Conservation (phyloP, 2,888 invertebrate genomes). For the Neria commutata region DNA sequence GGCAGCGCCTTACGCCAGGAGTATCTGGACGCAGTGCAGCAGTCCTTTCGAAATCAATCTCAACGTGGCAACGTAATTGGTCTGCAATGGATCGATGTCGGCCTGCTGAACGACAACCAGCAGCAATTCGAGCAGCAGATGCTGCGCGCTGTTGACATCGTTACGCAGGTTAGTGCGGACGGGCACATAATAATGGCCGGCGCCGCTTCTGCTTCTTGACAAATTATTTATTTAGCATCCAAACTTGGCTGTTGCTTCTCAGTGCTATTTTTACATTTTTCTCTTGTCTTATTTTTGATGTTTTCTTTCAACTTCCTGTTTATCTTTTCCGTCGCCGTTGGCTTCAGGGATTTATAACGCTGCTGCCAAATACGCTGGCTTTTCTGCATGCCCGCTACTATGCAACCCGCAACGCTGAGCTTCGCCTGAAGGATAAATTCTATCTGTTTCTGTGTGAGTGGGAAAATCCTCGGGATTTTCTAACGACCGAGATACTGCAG, state of each 20-base stretch:
- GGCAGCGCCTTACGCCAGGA: slow-evolving; percentile 33
- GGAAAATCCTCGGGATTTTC: slow-evolving; percentile 47
- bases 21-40: slow-evolving; percentile 48
- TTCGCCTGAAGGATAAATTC: slow-evolving; percentile 56
- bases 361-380: slow-evolving; percentile 44
- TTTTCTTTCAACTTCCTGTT: slow-evolving; percentile 6
- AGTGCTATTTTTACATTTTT: background rate
- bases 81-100: slow-evolving; percentile 56
- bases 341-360: slow-evolving; percentile 55
- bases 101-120: slow-evolving; percentile 29
- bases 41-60: slow-evolving; percentile 37
- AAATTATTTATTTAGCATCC: slow-evolving; percentile 18
- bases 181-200: slow-evolving; percentile 1
- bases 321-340: background rate
- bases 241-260: too few relatives aligned
- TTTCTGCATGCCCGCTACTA: slow-evolving; percentile 55
- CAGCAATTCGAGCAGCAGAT: slow-evolving; percentile 38
- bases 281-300: background rate
- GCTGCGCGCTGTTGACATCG: slow-evolving; percentile 47
- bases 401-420: slow-evolving; percentile 54
- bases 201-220: slow-evolving; percentile 23
- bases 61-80: slow-evolving; percentile 30
- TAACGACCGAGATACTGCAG: slow-evolving; percentile 49
- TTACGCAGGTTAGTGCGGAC: slow-evolving; percentile 44
- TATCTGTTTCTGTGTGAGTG: slow-evolving; percentile 55